phyloP scores from a whole-genome alignment of 2,888 invertebrate genomes.

The Parasteatoda lunata region DNA sequence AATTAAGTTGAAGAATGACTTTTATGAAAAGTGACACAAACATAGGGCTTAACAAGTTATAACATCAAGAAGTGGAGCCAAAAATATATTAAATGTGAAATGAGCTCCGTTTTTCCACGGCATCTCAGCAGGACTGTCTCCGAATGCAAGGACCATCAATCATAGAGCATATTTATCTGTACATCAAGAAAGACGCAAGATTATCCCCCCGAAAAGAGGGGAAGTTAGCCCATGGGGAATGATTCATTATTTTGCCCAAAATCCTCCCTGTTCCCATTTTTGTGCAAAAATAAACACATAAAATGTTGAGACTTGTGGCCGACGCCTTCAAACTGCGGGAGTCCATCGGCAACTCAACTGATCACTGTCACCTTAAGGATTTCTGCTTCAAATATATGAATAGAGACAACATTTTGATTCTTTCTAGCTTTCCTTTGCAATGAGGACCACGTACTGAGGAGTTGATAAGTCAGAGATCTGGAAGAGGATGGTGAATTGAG shows the following conservation, averaged over 20 bases:
- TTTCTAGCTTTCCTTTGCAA: no score
- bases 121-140: conserved; percentile 8
- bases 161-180: conserved; percentile 47
- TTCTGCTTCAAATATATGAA: neutral
- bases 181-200: conserved; percentile 51
- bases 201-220: neutral
- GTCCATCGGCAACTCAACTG: conserved; percentile 24
- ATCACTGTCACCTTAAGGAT: conserved; percentile 13
- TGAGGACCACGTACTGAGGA: neutral
- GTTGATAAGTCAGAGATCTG: neutral
- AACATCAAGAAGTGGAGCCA: no score
- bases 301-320: neutral
- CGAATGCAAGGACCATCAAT: conserved; percentile 15
- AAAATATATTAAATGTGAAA: no score
- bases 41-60: no score
- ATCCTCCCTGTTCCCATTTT: neutral
- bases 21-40: no score
- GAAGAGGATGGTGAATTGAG: no score
- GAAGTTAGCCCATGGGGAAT: neutral
- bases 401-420: no score
- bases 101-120: neutral
- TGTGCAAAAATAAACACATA: conserved; percentile 49
- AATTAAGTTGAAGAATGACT: no score
- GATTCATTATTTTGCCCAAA: conserved; percentile 35
- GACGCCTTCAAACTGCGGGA: neutral